Percentiles rank a stretch among this genome's conserved stretches.
Evolutionary conservation across 2,797 vertebrate genomes (phyloP).

Genomic region (Pteronotus mesoamericanus): DNA sequence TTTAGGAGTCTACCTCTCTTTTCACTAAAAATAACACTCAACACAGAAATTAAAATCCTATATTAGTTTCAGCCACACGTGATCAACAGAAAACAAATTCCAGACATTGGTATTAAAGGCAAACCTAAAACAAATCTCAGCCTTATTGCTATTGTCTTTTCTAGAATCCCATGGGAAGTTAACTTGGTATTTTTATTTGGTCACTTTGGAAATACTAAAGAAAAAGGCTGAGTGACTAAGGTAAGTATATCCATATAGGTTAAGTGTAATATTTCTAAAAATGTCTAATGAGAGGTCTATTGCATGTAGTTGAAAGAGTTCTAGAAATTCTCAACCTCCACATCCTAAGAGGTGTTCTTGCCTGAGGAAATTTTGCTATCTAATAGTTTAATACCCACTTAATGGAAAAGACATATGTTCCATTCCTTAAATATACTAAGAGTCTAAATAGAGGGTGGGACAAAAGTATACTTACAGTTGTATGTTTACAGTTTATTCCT

Average conservation of each 20-base stretch:
- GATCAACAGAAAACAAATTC: slow-evolving; percentile 38
- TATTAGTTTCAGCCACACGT: neutral
- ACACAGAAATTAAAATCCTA: neutral
- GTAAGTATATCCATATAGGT: neutral
- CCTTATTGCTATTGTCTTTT: slow-evolving; percentile 8
- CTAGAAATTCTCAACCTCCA: neutral
- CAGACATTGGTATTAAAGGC: slow-evolving; percentile 12
- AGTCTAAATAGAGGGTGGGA: neutral
- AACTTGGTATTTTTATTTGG: slow-evolving; percentile 34
- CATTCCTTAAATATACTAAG: neutral
- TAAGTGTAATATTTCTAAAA: slow-evolving; percentile 12
- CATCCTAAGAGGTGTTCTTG: neutral
- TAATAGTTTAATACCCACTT: neutral
- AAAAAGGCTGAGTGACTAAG: neutral
- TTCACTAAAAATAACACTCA: slow-evolving; percentile 32
- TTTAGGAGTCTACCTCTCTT: neutral
- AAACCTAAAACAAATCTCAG: neutral
- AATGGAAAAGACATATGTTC: neutral
- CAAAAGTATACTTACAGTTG: neutral
- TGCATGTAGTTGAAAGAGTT: neutral
- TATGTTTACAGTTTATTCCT: neutral
- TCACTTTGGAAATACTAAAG: slow-evolving; percentile 20
- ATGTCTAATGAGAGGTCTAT: neutral
- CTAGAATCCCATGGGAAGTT: slow-evolving; percentile 17
- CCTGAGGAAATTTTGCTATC: neutral